These are phyloP conservation scores for Nephila pilipes DNA, from an alignment of 1,140 invertebrate genomes.

Conservation along the genomic window DNA sequence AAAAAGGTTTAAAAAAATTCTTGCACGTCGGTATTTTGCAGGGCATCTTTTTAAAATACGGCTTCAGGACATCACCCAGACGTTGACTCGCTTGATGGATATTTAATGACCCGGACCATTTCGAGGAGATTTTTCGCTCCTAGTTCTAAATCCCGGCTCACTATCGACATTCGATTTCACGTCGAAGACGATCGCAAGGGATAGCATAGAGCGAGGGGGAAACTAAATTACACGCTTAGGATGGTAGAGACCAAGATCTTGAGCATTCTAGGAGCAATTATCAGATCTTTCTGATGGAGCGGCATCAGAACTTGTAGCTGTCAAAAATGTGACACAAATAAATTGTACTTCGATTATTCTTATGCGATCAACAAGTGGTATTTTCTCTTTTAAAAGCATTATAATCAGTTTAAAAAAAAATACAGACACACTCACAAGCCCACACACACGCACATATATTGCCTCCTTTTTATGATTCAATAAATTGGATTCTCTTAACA, in stretches of 20 bases:
- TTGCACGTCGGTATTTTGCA: not conserved
- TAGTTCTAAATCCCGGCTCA: slow-evolving; percentile 36
- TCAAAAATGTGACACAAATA: slow-evolving; percentile 29
- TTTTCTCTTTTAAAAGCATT: not conserved
- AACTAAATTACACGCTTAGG: slow-evolving; percentile 47
- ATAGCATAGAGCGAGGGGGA: not conserved
- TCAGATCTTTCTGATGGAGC: slow-evolving; percentile 20
- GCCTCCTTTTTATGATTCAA: not conserved
- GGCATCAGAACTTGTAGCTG: not conserved
- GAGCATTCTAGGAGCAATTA: slow-evolving; percentile 19
- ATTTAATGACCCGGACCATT: slow-evolving; percentile 69
- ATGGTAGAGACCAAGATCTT: not conserved
- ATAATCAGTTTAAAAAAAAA: not conserved
- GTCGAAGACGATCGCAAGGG: slow-evolving; percentile 37
- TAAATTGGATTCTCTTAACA: too few relatives aligned
- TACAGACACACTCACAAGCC: too few relatives aligned
- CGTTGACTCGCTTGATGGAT: slow-evolving; percentile 66
- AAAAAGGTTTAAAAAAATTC: not conserved
- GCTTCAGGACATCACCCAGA: slow-evolving; percentile 55
- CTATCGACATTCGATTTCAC: slow-evolving; percentile 70
- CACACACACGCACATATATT: too few relatives aligned
- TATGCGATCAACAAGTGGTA: slow-evolving; percentile 18
- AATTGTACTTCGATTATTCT: slow-evolving; percentile 34
- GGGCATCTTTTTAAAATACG: slow-evolving; percentile 55
- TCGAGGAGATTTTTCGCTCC: slow-evolving; percentile 50